Evolutionary conservation across 2,113 vertebrate genomes (phyloP), one percentile per base, ranked within the genome.

Genomic region (Psilopsiagon aymara): DNA sequence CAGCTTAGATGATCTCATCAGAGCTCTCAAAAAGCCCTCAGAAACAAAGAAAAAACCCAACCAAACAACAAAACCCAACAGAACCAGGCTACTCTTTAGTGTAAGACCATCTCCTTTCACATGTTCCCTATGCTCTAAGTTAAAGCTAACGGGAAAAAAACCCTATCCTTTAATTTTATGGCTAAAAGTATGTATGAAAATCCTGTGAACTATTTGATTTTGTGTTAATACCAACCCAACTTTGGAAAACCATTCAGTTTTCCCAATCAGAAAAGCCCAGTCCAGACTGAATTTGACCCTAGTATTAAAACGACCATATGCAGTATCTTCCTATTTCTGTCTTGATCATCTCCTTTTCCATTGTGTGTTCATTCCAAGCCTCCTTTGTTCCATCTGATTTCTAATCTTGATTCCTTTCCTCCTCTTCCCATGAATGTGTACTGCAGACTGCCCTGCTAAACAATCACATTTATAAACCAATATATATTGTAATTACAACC

Each of bases 401-500:
- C 76, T 93, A 92, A 94, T 96, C 76, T 93, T 93, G 37, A 93
- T 94, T 83, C 86, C 31, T 80, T 94, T 91, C 88, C 78, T 80
- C 16, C 51, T 74, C 28, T 74, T 77, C 11, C 93, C 64, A n/a
- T 9, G 44, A 75, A 41, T n/a, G 62, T 78, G 88, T 69, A 20
- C 94, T 96, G 59, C 82, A 78, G 70, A 53, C 83, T 66, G 53
- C 78, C 53, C 49, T 68, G 89, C 88, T 88, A 95, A 95, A 92
- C 77, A 83, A 96, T 92, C 4, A 3, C 70, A 96, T 94, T 97
- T 97, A 77, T 84, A 96, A 96, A 94, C 70, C 93, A 97, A 97
- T 96, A 95, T 97, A 87, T 93, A 92, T 94, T 96, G 88, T 96
- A 97, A 97, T 97, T 97, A 97, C 92, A 88, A 96, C 59, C 92